These are phyloP conservation scores for Chymomyza costata DNA, from an alignment of 1,140 invertebrate genomes.

Conservation along the genomic window DNA sequence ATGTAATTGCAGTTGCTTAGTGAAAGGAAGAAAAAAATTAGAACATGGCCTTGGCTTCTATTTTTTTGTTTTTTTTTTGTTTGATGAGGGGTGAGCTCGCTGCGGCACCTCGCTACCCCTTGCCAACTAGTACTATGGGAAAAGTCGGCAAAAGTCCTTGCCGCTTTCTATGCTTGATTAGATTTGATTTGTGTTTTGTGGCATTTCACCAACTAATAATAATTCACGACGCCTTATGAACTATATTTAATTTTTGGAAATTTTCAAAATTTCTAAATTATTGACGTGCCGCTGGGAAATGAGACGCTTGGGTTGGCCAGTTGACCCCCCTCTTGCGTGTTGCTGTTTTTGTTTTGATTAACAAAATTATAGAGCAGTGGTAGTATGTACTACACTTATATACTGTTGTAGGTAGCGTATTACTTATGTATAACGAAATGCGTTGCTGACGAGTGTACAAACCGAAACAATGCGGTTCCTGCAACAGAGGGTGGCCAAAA, in stretches of 20 bases:
- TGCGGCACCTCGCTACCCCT: no score
- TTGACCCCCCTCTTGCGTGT: conserved; percentile 18
- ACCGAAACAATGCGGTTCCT: no score
- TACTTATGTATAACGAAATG: no score
- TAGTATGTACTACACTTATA: no score
- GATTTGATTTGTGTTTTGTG: conserved; percentile 70
- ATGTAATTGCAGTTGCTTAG: conserved; percentile 57
- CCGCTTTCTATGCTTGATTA: conserved; percentile 65
- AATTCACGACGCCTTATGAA: conserved; percentile 13
- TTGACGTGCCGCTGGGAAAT: conserved; percentile 50
- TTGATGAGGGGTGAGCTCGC: no score
- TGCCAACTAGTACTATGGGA: no score
- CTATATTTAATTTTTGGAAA: conserved; percentile 68
- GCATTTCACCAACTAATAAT: conserved; percentile 48
- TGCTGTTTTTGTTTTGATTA: conserved; percentile 69
- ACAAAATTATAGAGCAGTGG: conserved; percentile 51
- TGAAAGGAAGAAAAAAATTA: conserved; percentile 44
- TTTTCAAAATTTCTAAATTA: conserved; percentile 72
- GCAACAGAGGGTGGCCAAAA: no score
- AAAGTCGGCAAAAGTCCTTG: no score
- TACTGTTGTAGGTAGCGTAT: no score
- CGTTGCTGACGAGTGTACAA: no score
- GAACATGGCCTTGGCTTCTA: conserved; percentile 49
- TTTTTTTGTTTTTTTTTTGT: conserved; percentile 7
- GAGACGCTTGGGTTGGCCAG: conserved; percentile 11